Base-by-base conservation (phyloP, 2,888 invertebrate genomes). In the Melanchra persicariae region DNA sequence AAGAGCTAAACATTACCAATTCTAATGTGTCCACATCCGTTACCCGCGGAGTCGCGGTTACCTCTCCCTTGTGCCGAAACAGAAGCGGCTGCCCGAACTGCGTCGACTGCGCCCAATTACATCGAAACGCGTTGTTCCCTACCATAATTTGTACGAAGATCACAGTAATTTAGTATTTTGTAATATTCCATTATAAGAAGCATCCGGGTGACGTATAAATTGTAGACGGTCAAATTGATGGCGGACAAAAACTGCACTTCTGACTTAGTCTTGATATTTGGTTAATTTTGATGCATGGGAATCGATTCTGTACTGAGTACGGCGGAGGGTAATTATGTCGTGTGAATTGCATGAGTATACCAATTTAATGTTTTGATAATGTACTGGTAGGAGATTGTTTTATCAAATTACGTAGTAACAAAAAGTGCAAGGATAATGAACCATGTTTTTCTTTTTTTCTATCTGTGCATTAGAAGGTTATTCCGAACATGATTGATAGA, bases 151-250 rank as follows among this genome's bases (percentile, higher is more conserved):
- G 91, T 87, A 85, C 88, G 87, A 74, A 91, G 92, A 93, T 93
- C 91, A 92, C 91, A 83, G 90, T 93, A 91, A 93, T 94, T 93
- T 93, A 70, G 88, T 90, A 87, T 92, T 85, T 89, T 89, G 90
- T 92, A 92, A 91, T 92, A 92, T 89, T 88, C 88, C 89, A 90
- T 91, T 89, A 90, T 88, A 83, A 84, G 89, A 85, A 89, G 89
- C 87, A 87, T 84, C 85, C 83, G 87, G 79, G 87, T 89, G 88
- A 63, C 72, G 65, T 66, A 74, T 80, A 83, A 82, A 83, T 81
- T 83, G 76, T 81, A 70, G 76, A 85, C 69, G 54, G 49, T 22
- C 58, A 84, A 77, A 84, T 72, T 77, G 71, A 82, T 72, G 73
- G 51, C 52, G 57, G 26, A 73, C 77, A 84, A 85, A 85, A 85